These are phyloP conservation scores for Gambusia yucatana DNA, from an alignment of 2,797 vertebrate species.

Conservation along the genomic window DNA sequence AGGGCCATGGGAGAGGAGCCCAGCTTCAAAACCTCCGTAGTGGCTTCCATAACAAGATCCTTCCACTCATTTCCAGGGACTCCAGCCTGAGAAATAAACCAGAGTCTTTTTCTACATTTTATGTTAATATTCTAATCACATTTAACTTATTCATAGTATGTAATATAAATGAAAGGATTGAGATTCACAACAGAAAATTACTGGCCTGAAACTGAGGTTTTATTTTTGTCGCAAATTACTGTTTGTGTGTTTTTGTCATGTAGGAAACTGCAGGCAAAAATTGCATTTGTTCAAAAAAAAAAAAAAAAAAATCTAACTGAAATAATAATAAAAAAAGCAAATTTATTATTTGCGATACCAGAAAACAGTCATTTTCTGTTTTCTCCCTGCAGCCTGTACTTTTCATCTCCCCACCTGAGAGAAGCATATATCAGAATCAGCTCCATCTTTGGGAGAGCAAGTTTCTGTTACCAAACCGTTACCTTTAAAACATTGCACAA, in stretches of 20 bases:
- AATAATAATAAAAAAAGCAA: neutral
- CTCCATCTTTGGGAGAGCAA: constrained; percentile 3
- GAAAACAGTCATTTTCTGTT: constrained; percentile 25
- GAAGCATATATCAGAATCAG: constrained; percentile 2
- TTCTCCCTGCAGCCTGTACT: neutral
- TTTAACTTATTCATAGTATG: neutral
- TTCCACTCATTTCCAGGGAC: constrained; percentile 87
- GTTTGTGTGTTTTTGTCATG: neutral
- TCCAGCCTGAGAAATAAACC: constrained; percentile 77
- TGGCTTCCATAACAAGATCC: constrained; percentile 90
- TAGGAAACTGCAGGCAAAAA: neutral
- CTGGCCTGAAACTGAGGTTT: neutral
- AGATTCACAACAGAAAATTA: neutral
- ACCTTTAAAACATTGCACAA: neutral
- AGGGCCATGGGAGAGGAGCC: constrained; percentile 85
- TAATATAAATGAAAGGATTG: neutral
- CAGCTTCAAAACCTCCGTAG: constrained; percentile 90
- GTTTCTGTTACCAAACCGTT: neutral
- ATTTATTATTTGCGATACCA: constrained; percentile 37
- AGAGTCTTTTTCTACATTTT: neutral
- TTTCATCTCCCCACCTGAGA: constrained; percentile 25
- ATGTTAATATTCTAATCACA: neutral
- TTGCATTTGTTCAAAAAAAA: neutral
- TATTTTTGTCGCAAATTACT: neutral
- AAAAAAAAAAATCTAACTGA: neutral